Percentiles rank a stretch among this genome's conserved stretches.
These are phyloP conservation scores for Rhinolophus sinicus DNA, from an alignment of 2,113 vertebrate genomes.

Conservation along the genomic window DNA sequence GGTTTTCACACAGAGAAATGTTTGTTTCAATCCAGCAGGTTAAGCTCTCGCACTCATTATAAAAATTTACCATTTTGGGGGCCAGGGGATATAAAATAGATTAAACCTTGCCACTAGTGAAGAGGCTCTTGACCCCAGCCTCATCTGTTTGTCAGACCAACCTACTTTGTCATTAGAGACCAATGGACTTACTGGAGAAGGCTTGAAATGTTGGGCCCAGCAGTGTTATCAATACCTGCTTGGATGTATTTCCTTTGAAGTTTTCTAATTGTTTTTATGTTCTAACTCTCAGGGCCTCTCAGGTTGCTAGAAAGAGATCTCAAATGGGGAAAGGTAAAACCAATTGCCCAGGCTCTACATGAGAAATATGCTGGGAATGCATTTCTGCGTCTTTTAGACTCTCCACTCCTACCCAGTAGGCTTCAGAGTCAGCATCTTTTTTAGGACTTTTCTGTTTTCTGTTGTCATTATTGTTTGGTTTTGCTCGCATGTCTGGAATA, in stretches of 20 bases:
- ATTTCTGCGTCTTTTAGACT: not conserved
- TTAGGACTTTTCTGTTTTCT: not conserved
- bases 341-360: not conserved
- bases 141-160: not conserved
- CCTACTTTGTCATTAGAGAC: not conserved
- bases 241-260: not conserved
- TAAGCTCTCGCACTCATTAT: not conserved
- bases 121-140: not conserved
- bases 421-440: not conserved
- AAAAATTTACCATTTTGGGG: not conserved
- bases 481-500: slow-evolving; percentile 10
- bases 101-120: not conserved
- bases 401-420: not conserved
- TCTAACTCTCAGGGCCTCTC: not conserved
- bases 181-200: not conserved
- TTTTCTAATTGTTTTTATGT: not conserved
- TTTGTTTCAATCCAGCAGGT: not conserved
- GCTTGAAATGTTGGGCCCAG: not conserved
- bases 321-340: not conserved
- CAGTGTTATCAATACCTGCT: not conserved
- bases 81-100: not conserved
- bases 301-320: not conserved
- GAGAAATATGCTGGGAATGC: not conserved
- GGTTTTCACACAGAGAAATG: not conserved
- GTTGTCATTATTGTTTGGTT: not conserved